Base-by-base conservation (phyloP, 2,113 vertebrate genomes). In the Onychorhynchus coronatus region DNA sequence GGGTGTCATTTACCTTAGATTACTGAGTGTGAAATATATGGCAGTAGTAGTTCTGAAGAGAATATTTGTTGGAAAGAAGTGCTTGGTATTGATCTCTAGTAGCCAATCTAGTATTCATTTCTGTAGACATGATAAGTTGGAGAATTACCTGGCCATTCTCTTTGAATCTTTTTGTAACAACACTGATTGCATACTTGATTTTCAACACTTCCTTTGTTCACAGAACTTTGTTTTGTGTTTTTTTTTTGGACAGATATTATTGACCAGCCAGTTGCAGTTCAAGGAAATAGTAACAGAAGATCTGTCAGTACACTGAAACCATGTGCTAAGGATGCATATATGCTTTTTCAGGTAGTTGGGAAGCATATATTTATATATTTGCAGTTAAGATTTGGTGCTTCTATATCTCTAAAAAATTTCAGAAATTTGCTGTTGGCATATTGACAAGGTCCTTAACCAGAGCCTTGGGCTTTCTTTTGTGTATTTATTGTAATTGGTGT, bases 281-380 rank as follows among this genome's bases (percentile, higher is more conserved):
- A 99, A 96, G 99, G 99, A 84, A 99, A 99, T 91, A 99, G 99
- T 97, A 99, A 99, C 97, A 98, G 99, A 91, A 98, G 99, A 79
- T 99, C 99, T 67, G 98, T 99, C 95, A 99, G 99, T 84, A 99
- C 99, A 3, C 98, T 99, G 95, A 99, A 98, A 92, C 99, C 99
- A 42, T 99, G 99, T 96, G 99, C 99, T 88, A 99, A 99, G 98
- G 99, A 99, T 76, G 99, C 99, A 20, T 99, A 99, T 96, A 99
- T 99, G 99, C 98, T 99, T 91, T 99, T 99, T 96, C 99, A 99
- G 99, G 99, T 99, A 98, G 67, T 79, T 96, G 55, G 37, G 35
- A 37, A 63, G 39, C 33, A 22, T 88, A 3, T 82, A 39, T 75
- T 77, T 85, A 49, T 55, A 27, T 44, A 9, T 70, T 89, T 85